phyloP scores from a whole-genome alignment of 1,140 invertebrate species.

The Plutomurus gul region DNA sequence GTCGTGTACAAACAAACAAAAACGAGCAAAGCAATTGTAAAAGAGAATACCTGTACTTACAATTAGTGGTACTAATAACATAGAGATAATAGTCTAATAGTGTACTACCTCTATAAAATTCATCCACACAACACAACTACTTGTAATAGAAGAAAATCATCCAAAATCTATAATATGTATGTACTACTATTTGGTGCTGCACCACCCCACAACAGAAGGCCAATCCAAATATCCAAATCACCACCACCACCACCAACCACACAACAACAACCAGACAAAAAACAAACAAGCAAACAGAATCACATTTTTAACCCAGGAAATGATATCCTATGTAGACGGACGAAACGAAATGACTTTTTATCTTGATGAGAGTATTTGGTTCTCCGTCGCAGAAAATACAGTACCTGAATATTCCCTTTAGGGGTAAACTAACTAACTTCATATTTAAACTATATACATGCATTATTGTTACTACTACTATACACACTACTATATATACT shows the following conservation, averaged over 20 bases:
- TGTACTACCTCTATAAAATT: no score
- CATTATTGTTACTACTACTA: not conserved
- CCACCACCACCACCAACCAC: not conserved
- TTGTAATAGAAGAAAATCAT: no score
- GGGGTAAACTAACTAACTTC: slow-evolving; percentile 15
- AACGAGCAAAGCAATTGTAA: no score
- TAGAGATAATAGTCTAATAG: no score
- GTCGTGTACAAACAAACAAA: no score
- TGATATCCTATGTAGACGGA: slow-evolving; percentile 23
- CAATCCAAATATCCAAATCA: not conserved
- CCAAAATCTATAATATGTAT: no score
- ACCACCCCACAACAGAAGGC: no score
- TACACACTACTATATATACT: not conserved
- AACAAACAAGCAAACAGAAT: slow-evolving; percentile 15
- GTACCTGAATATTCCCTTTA: slow-evolving; percentile 21
- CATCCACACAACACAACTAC: no score
- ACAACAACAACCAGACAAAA: not conserved
- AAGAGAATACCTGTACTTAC: no score
- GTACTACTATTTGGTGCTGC: no score
- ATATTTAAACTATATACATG: not conserved
- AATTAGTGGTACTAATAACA: no score
- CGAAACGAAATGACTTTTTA: not conserved
- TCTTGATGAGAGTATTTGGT: not conserved
- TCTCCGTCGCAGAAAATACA: slow-evolving; percentile 15
- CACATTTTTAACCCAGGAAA: slow-evolving; percentile 29